Evolutionary conservation across 2,888 invertebrate genomes (phyloP).

Genomic region (Tortrix viridana): DNA sequence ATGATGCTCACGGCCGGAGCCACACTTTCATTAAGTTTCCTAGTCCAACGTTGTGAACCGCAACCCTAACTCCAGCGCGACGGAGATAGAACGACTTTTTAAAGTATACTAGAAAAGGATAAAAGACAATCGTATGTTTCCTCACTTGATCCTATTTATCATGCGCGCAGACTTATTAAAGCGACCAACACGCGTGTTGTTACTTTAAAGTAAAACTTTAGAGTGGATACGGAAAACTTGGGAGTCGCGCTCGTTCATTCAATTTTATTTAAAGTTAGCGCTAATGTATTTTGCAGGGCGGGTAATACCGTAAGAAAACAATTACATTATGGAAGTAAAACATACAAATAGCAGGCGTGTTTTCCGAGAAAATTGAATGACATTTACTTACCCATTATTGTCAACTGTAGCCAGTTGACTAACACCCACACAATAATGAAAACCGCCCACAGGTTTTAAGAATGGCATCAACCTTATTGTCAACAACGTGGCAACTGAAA

Average conservation of each 20-base stretch:
- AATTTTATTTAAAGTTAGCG: conserved; percentile 39
- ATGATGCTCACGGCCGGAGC: conserved; percentile 69
- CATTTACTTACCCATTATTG: neutral
- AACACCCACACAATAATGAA: conserved; percentile 14
- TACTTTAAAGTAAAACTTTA: conserved; percentile 67
- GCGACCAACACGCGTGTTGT: conserved; percentile 72
- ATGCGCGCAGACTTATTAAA: conserved; percentile 78
- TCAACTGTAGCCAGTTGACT: neutral
- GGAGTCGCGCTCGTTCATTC: conserved; percentile 50
- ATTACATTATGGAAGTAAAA: conserved; percentile 15
- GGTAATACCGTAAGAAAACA: neutral
- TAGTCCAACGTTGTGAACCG: conserved; percentile 63
- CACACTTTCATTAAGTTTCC: conserved; percentile 77
- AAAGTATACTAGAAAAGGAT: conserved; percentile 28
- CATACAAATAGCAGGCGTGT: neutral
- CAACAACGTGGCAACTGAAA: neutral
- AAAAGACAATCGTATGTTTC: conserved; percentile 48
- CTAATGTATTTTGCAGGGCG: conserved; percentile 9
- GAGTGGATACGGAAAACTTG: conserved; percentile 58
- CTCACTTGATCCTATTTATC: conserved; percentile 80
- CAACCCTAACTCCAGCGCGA: conserved; percentile 49
- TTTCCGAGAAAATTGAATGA: conserved; percentile 17
- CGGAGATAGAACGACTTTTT: conserved; percentile 15
- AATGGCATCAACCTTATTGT: neutral
- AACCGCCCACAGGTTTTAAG: neutral